Conservation (phyloP, 2,888 invertebrate species). For the Plagodis dolabraria region DNA sequence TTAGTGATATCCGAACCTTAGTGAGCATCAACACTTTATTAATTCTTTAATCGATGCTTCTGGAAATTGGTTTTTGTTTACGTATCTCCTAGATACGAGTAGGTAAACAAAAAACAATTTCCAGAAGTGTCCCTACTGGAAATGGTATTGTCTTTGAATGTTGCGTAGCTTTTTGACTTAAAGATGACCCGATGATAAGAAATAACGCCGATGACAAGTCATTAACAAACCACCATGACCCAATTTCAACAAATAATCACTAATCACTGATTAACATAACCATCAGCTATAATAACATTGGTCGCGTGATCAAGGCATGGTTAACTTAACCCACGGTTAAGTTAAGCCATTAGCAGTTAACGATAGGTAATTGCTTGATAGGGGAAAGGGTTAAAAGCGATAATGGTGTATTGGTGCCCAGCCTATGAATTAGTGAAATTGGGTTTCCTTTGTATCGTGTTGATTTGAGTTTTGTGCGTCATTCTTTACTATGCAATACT, state of each 20-base stretch:
- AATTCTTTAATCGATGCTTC: too few species aligned
- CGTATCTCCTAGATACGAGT: too few species aligned
- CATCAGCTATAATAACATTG: constrained; percentile 42
- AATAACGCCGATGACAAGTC: too few species aligned
- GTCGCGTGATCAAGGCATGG: constrained; percentile 60
- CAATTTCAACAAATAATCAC: constrained; percentile 31
- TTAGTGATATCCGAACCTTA: too few species aligned
- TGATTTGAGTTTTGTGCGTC: background rate
- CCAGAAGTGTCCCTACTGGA: too few species aligned
- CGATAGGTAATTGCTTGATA: constrained; percentile 75
- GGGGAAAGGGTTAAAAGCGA: constrained; percentile 67
- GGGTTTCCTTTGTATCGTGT: constrained; percentile 16
- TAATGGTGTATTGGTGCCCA: constrained; percentile 63
- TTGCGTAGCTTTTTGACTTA: too few species aligned
- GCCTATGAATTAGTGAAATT: constrained; percentile 41
- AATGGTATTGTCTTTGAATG: too few species aligned
- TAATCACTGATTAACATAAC: constrained; percentile 33
- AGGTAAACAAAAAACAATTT: too few species aligned
- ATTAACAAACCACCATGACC: constrained; percentile 11
- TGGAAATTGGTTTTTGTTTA: too few species aligned
- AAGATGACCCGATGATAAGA: too few species aligned
- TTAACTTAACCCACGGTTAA: constrained; percentile 49
- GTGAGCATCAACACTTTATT: too few species aligned
- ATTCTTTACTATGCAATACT: background rate
- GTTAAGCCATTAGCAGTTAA: constrained; percentile 67